Base-by-base conservation (phyloP, 2,888 invertebrate species). In the Rugalucina vietnamica region DNA sequence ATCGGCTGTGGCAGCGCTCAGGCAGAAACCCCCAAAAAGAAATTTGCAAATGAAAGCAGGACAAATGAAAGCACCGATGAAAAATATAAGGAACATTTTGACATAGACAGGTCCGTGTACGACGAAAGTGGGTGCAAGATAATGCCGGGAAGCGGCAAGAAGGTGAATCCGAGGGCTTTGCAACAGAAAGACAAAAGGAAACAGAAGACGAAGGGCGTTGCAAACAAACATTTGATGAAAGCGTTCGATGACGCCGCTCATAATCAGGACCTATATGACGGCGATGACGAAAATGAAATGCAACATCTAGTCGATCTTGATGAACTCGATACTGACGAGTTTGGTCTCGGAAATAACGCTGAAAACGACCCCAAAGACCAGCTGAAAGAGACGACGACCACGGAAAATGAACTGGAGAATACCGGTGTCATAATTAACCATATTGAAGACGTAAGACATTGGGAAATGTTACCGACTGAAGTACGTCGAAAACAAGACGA, bases 401-500 rank as follows among this genome's bases (percentile, higher is more conserved):
- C n/a, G n/a, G n/a, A n/a, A n/a, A n/a, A n/a, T n/a, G n/a, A n/a
- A n/a, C n/a, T n/a, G n/a, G n/a, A n/a, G n/a, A n/a, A n/a, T n/a
- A n/a, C n/a, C n/a, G n/a, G n/a, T n/a, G n/a, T n/a, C n/a, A n/a
- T n/a, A n/a, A n/a, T n/a, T n/a, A n/a, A n/a, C 1, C 21, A 65
- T 18, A 34, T 65, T 65, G 65, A 65, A 65, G 65, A 65, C 21
- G 65, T 65, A 34, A 65, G 65, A 34, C 65, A 65, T 24, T 65
- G 65, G 65, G 34, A 65, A 65, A 65, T 65, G 65, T 65, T 65
- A 34, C 65, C 65, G 21, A 65, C 18, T 21, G 65, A 65, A 24
- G 65, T 65, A 10, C 65, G 65, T 1, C 32, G 65, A 34, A 65
- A 65, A 65, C 32, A 65, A 12, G 65, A 65, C 14, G 34, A 34